These are phyloP conservation scores for Acanthiza pusilla DNA, from an alignment of 2,797 vertebrate genomes.

Conservation along the genomic window DNA sequence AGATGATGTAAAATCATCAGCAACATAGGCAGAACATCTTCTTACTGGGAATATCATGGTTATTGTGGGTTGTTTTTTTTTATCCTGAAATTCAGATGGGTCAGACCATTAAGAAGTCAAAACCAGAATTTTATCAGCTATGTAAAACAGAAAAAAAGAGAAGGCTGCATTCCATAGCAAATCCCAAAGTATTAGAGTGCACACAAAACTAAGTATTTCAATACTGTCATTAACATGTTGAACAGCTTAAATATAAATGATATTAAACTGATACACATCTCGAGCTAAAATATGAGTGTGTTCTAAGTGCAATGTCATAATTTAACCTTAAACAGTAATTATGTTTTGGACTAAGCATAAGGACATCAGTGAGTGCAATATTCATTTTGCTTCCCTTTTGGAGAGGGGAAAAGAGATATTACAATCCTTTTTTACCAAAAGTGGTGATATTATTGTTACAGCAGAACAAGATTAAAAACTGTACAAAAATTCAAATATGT, in stretches of 20 bases:
- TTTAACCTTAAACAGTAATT: background rate
- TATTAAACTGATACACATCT: background rate
- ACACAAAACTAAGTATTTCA: background rate
- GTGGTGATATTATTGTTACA: background rate
- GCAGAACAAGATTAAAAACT: background rate
- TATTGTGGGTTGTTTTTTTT: background rate
- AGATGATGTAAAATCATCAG: background rate
- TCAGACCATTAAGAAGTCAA: background rate
- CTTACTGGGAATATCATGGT: fast-evolving
- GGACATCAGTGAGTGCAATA: background rate
- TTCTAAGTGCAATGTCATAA: background rate
- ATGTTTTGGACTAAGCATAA: background rate
- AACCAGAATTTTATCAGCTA: background rate
- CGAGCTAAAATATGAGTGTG: background rate
- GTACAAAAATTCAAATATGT: background rate
- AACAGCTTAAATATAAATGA: background rate
- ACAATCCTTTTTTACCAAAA: background rate
- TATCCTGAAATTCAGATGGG: background rate
- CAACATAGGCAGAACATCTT: background rate
- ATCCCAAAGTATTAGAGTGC: background rate
- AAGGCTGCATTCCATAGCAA: background rate
- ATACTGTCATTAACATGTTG: background rate
- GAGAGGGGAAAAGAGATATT: background rate
- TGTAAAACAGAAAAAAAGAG: background rate
- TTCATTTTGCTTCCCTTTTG: background rate